Evolutionary conservation across 2,797 vertebrate species (phyloP).

Genomic region (Mus minutoides): DNA sequence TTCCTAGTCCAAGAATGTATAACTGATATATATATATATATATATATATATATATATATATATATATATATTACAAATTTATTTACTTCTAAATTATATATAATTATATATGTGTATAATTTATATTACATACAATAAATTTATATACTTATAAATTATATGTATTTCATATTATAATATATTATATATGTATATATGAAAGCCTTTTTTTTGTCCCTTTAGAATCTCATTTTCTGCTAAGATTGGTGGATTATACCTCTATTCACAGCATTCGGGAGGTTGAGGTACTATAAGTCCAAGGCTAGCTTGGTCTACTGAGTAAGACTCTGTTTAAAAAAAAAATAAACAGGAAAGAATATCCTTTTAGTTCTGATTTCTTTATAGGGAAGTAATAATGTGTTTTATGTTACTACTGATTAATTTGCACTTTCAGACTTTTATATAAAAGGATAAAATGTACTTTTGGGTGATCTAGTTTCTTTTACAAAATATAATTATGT

Average conservation of each 20-base stretch:
- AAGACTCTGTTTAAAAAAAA: not conserved
- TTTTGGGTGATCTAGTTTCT: not conserved
- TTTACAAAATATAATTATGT: not conserved
- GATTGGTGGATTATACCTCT: not conserved
- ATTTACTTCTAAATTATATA: too few species aligned
- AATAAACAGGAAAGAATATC: not conserved
- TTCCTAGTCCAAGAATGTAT: not conserved
- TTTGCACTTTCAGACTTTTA: constrained; percentile 7
- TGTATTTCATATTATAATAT: too few species aligned
- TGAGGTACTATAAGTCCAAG: too few species aligned
- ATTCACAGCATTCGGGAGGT: not conserved
- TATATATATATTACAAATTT: too few species aligned
- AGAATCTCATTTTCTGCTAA: not conserved
- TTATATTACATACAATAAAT: not conserved
- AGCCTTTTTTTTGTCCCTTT: not conserved
- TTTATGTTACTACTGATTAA: not conserved
- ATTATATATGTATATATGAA: too few species aligned
- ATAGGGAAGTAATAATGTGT: not conserved
- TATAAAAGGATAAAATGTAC: not conserved
- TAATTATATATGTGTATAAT: not conserved
- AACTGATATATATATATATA: not conserved
- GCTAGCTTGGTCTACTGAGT: not conserved
- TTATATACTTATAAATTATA: not conserved
- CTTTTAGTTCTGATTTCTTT: not conserved
- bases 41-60: too few species aligned